These are phyloP conservation scores for Cydia pomonella DNA, from an alignment of 1,140 invertebrate species.

Conservation along the genomic window DNA sequence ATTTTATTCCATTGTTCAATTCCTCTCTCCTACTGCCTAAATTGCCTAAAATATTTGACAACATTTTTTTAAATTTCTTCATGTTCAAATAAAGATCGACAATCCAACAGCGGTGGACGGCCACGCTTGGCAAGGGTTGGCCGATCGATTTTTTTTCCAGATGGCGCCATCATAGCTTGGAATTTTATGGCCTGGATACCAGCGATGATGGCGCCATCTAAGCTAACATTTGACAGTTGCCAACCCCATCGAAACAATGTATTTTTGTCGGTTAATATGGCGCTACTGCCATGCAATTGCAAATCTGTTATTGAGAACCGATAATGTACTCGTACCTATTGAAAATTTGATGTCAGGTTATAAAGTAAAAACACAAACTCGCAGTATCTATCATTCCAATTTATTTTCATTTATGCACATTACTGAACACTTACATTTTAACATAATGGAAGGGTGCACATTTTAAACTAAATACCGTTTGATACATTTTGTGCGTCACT, in stretches of 20 bases:
- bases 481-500: constrained; percentile 45
- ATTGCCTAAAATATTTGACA: background rate
- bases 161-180: too few relatives aligned
- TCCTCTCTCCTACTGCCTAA: constrained; percentile 17
- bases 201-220: too few relatives aligned
- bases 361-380: constrained; percentile 53
- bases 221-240: too few relatives aligned
- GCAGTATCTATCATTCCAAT: constrained; percentile 66
- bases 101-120: too few relatives aligned
- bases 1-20: constrained; percentile 34
- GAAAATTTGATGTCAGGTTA: background rate
- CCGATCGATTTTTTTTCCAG: too few relatives aligned
- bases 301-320: too few relatives aligned
- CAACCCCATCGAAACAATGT: too few relatives aligned
- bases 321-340: background rate
- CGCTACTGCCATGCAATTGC: too few relatives aligned
- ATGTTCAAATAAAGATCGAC: too few relatives aligned
- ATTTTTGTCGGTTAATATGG: too few relatives aligned
- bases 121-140: too few relatives aligned
- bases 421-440: constrained; percentile 47
- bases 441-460: constrained; percentile 34
- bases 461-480: constrained; percentile 42
- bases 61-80: background rate
- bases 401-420: constrained; percentile 62
- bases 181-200: too few relatives aligned